Evolutionary conservation across 2,888 invertebrate genomes (phyloP), one percentile per base, ranked within the genome.

Genomic region (Habrosyne pyritoides): DNA sequence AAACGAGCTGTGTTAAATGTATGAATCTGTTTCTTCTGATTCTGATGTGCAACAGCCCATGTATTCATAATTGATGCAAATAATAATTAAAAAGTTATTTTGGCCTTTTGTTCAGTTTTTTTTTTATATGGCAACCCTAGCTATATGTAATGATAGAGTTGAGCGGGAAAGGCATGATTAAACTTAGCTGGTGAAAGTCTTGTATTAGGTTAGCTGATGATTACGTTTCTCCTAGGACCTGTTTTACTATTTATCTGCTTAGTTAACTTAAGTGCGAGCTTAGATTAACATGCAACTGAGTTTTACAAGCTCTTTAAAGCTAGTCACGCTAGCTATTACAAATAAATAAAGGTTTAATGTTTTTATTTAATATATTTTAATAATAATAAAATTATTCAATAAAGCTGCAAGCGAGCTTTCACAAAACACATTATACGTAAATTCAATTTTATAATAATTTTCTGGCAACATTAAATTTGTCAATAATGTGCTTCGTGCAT

Each of bases 151-250:
- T 42, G 18, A 42, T 18, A 36, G n/a, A 42, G 18, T 42, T n/a
- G n/a, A 42, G 18, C 18, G 8, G 42, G 42, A 42, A 42, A 42
- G 42, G 18, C 18, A 42, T 42, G 18, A 42, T 42, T 42, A 42
- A 42, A 42, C 18, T 42, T 42, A 42, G 18, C 8, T 18, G 42
- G 42, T 42, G 42, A 42, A 42, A 42, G 42, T 42, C 42, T 42
- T 18, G 42, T 42, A 42, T 42, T 42, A 18, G 42, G 42, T 42
- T 42, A 42, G 42, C 42, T 42, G 42, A 42, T 42, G 42, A 42
- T 42, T 42, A 42, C 42, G 42, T 42, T 42, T 42, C 42, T 42
- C 42, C 18, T n/a, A n/a, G 42, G 18, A 42, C 42, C 42, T 18
- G 42, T 42, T 42, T 36, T 42, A 42, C 42, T 42, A n/a, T 33